Percentiles rank a stretch among this genome's conserved stretches.
Evolutionary conservation across 1,140 invertebrate species (phyloP).

Genomic region (Drosophila teissieri): DNA sequence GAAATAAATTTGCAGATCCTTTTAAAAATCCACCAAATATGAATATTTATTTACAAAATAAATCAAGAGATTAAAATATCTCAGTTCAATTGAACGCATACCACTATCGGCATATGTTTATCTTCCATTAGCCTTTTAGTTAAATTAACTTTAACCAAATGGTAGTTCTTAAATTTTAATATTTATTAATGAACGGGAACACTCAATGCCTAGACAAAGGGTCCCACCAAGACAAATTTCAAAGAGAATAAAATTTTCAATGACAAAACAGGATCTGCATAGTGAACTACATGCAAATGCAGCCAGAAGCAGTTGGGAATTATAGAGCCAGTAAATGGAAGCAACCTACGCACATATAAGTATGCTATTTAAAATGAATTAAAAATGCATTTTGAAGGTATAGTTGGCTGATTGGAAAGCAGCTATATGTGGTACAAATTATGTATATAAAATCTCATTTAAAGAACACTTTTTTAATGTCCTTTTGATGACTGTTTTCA

Average conservation of each 20-base stretch:
- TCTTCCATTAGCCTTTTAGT: too few relatives aligned
- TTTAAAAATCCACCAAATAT: too few relatives aligned
- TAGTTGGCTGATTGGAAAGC: neutral
- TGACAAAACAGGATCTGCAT: neutral
- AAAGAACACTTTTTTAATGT: neutral
- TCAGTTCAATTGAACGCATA: too few relatives aligned
- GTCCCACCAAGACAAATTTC: slow-evolving; percentile 83
- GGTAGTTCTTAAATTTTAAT: too few relatives aligned
- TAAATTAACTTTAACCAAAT: neutral
- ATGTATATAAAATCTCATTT: too few relatives aligned
- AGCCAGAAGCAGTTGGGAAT: slow-evolving; percentile 63
- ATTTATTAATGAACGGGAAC: slow-evolving; percentile 69
- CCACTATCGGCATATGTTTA: too few relatives aligned
- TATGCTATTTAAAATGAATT: slow-evolving; percentile 42
- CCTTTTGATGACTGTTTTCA: neutral
- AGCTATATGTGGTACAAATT: too few relatives aligned
- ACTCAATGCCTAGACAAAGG: slow-evolving; percentile 75
- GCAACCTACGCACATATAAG: slow-evolving; percentile 3
- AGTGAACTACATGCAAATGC: neutral
- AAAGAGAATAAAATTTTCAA: slow-evolving; percentile 80
- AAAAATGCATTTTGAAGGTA: neutral
- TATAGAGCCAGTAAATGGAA: slow-evolving; percentile 3
- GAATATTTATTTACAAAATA: too few relatives aligned
- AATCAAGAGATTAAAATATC: too few relatives aligned
- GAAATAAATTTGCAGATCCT: too few relatives aligned